Evolutionary conservation across 2,113 vertebrate genomes (phyloP), one percentile per base, ranked within the genome.

Genomic region (Poeciliopsis turrubarensis): DNA sequence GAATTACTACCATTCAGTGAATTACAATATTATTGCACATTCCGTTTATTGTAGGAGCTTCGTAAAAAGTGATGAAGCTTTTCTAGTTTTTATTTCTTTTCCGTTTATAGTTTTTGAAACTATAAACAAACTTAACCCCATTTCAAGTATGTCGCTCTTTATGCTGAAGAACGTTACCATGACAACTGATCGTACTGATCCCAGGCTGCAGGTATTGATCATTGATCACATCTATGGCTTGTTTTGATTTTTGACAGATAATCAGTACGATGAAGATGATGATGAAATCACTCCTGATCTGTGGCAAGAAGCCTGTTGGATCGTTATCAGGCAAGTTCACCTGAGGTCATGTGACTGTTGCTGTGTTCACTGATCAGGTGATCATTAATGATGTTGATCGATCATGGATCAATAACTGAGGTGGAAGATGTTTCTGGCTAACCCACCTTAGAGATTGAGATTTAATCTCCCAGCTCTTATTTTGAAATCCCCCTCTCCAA

Each of bases 261-360:
- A 96, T 87, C 98, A 98, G 7, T 99, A 99, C 80, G 98, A 99
- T 85, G 98, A 99, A 65, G 98, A 99, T 25, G 98, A 99, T 41
- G 97, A 99, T 92, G 98, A 99, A 89, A 99, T 99, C 90, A 99
- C 98, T 0, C 96, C 98, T 0, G 98, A 99, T 83, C 78, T 99
- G 89, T 99, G 98, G 98, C 98, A 99, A 77, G 98, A 99, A 80
- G 98, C 98, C 0, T 99, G 98, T 82, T 99, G 98, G 98, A 99
- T 99, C 69, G 98, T 99, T 47, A 99, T 99, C 80, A 99, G 98
- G 98, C 99, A 92, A 75, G 87, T 0, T 75, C 34, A 70, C 25
- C 47, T 71, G 27, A 22, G 31, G 11, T 60, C 11, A n/a, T 68
- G 66, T 27, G 66, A 47, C 34, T 2, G 34, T 37, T 37, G 34